Percentiles rank a stretch among this genome's conserved stretches.
These are phyloP conservation scores for Oceanites oceanicus DNA, from an alignment of 2,113 vertebrate genomes.

Conservation along the genomic window DNA sequence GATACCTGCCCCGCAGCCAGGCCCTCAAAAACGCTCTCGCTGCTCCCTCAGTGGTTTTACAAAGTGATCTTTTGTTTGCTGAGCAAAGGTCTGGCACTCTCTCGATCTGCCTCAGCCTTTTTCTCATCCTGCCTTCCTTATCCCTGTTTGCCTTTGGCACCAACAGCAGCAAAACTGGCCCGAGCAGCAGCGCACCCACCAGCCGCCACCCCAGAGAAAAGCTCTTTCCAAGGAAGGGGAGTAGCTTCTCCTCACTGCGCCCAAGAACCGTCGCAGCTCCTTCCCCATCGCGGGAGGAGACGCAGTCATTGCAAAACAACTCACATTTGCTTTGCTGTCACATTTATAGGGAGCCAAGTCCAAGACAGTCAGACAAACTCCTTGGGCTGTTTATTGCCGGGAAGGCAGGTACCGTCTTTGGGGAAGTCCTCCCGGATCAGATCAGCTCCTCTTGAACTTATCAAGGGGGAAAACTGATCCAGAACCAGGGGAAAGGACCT, in stretches of 20 bases:
- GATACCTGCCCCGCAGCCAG: neutral
- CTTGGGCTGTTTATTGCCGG: neutral
- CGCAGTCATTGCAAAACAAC: neutral
- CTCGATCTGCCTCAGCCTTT: neutral
- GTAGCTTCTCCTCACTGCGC: neutral
- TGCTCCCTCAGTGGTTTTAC: neutral
- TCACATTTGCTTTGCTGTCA: neutral
- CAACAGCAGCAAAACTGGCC: slow-evolving; percentile 10
- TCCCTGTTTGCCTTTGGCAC: slow-evolving; percentile 20
- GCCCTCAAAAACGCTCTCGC: neutral
- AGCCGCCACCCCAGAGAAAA: neutral
- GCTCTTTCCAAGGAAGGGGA: neutral
- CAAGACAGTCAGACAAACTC: neutral
- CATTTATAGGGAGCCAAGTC: neutral
- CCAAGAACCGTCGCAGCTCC: rapidly evolving
- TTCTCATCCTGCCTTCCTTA: neutral
- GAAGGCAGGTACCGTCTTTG: neutral
- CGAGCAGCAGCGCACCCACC: neutral
- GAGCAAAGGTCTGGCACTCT: slow-evolving; percentile 20
- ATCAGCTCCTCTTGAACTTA: neutral
- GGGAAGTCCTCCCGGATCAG: neutral
- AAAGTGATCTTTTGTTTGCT: neutral
- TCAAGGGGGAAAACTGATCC: neutral
- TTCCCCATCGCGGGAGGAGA: neutral
- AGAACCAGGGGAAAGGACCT: neutral